Evolutionary conservation across 2,888 invertebrate genomes (phyloP).

Genomic region (Cotesia congregata): DNA sequence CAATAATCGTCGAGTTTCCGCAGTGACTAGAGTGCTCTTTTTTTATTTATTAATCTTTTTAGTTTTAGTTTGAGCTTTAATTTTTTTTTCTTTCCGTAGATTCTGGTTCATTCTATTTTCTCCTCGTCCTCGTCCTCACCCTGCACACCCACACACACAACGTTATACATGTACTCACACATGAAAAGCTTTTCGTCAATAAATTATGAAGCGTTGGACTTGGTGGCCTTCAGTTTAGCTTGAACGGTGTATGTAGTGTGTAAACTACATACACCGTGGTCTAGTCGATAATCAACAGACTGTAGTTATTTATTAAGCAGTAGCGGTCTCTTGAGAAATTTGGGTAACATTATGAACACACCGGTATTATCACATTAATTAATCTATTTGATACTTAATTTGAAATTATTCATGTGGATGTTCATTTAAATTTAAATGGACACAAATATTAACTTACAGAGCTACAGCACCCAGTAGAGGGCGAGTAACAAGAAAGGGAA

Average conservation of each 20-base stretch:
- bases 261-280: no score
- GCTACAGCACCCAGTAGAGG: neutral
- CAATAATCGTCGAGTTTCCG: slow-evolving; percentile 43
- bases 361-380: neutral
- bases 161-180: neutral
- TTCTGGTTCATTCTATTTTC: neutral
- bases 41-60: slow-evolving; percentile 10
- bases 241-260: slow-evolving; percentile 8
- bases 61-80: neutral
- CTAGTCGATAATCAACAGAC: slow-evolving; percentile 34
- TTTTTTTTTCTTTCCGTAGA: neutral
- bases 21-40: neutral
- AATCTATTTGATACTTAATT: neutral
- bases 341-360: neutral
- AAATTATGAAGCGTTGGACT: slow-evolving; percentile 44
- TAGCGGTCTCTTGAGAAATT: neutral
- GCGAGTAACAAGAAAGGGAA: neutral
- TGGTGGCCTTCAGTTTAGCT: slow-evolving; percentile 32
- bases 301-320: slow-evolving; percentile 24
- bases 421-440: neutral
- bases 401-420: neutral
- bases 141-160: neutral
- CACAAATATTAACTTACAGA: neutral
- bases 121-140: neutral
- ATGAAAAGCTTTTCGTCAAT: slow-evolving; percentile 27